phyloP scores from a whole-genome alignment of 2,113 vertebrate species.

The Hemiprocne comata region DNA sequence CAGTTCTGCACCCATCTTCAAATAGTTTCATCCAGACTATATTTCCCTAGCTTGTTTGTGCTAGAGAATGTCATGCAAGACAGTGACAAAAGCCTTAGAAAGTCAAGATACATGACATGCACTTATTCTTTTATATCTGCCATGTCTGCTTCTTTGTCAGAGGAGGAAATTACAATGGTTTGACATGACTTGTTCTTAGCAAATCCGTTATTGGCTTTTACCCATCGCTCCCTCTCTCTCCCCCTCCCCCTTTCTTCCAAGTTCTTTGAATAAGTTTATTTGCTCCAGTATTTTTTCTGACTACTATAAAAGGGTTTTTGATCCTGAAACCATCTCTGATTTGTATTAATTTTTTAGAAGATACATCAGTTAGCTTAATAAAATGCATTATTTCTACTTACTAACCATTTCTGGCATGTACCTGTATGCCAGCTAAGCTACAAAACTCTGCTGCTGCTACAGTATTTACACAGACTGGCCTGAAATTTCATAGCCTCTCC shows the following conservation, averaged over 20 bases:
- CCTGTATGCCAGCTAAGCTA: not conserved
- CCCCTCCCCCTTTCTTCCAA: not conserved
- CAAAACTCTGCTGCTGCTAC: not conserved
- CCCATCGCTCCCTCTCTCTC: not conserved
- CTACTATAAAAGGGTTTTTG: not conserved
- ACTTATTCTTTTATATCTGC: slow-evolving; percentile 10
- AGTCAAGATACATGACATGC: not conserved
- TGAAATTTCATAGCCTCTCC: not conserved
- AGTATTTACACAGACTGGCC: not conserved
- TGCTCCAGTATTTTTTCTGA: not conserved
- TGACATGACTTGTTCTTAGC: slow-evolving; percentile 8
- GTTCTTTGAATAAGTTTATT: slow-evolving; percentile 16
- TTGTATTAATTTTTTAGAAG: not conserved
- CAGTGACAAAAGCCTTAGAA: slow-evolving; percentile 19
- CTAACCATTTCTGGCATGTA: not conserved
- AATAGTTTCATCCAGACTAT: not conserved
- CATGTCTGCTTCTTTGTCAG: slow-evolving; percentile 11
- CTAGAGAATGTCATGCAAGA: not conserved
- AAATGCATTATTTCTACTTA: not conserved
- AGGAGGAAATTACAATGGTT: slow-evolving; percentile 35
- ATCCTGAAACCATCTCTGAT: not conserved
- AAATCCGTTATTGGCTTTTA: slow-evolving; percentile 49
- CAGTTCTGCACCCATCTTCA: not conserved
- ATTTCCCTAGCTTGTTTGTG: not conserved
- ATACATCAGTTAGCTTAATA: not conserved